These are phyloP conservation scores for Drosophila sordidula DNA, from an alignment of 2,888 invertebrate species.

Conservation along the genomic window DNA sequence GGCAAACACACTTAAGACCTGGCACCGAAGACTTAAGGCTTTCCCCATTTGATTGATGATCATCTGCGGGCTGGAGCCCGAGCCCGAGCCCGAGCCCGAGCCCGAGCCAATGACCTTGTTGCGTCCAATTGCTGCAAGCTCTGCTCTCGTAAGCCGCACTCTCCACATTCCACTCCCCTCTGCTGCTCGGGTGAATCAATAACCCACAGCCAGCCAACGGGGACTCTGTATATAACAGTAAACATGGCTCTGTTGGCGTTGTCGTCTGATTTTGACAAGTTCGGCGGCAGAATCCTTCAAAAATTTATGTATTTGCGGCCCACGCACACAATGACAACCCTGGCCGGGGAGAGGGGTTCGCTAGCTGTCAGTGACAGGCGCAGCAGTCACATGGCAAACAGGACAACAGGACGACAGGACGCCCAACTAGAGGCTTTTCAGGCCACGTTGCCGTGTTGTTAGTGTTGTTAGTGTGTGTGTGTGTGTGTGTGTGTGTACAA, in stretches of 20 bases:
- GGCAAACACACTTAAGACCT: slow-evolving; percentile 75
- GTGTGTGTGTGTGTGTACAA: slow-evolving; percentile 18
- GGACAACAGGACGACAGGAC: slow-evolving; percentile 21
- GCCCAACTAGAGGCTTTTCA: slow-evolving; percentile 11
- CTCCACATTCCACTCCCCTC: neutral
- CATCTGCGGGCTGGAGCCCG: slow-evolving; percentile 62
- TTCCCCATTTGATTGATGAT: slow-evolving; percentile 77
- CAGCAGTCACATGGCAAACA: slow-evolving; percentile 48
- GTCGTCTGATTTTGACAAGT: slow-evolving; percentile 84
- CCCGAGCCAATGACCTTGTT: slow-evolving; percentile 76
- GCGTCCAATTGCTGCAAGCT: slow-evolving; percentile 11
- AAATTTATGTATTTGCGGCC: slow-evolving; percentile 72
- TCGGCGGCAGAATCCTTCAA: slow-evolving; percentile 84
- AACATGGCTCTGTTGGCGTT: slow-evolving; percentile 41
- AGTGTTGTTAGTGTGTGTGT: slow-evolving; percentile 33
- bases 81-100: slow-evolving; percentile 54
- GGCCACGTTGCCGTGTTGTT: no score
- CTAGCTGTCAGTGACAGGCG: slow-evolving; percentile 71
- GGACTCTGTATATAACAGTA: slow-evolving; percentile 39
- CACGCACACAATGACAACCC: slow-evolving; percentile 28
- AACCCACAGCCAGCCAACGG: slow-evolving; percentile 40
- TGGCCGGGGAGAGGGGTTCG: neutral
- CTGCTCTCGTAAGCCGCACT: neutral
- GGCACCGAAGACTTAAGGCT: slow-evolving; percentile 41
- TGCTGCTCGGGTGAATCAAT: slow-evolving; percentile 62